phyloP scores from a whole-genome alignment of 2,797 vertebrate species.

The Vultur gryphus region DNA sequence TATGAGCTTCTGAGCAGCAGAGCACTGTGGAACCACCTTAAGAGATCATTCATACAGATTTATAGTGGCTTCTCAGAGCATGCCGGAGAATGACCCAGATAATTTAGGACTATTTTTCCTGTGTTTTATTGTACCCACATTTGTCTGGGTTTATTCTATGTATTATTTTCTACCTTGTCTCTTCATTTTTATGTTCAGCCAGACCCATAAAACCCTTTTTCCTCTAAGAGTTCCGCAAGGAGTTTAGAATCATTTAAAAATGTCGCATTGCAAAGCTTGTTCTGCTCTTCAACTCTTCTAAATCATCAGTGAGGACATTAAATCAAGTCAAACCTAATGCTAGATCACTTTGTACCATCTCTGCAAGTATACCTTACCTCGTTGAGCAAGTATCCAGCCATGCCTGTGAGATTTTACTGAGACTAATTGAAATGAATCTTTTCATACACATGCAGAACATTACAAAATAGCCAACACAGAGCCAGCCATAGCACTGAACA shows the following conservation, averaged over 20 bases:
- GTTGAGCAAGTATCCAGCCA: fast-evolving
- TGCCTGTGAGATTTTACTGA: background rate
- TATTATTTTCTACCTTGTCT: background rate
- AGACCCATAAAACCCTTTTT: background rate
- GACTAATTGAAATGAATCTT: background rate
- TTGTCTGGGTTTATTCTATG: background rate
- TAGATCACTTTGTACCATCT: background rate
- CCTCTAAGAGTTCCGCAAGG: background rate
- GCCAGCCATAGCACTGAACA: background rate
- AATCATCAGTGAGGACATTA: background rate
- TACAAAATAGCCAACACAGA: background rate
- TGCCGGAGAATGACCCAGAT: background rate
- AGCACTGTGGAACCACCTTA: background rate
- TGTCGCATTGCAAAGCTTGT: background rate
- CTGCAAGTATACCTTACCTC: background rate
- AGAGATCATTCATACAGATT: background rate
- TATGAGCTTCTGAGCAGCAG: background rate
- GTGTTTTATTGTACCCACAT: background rate
- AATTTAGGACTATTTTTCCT: background rate
- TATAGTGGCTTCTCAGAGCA: background rate
- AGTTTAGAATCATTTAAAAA: background rate
- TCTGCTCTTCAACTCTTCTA: background rate
- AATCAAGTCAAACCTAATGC: background rate
- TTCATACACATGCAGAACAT: background rate
- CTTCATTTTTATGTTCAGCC: background rate